Evolutionary conservation across 1,140 invertebrate species (phyloP).

Genomic region (Eriocheir sinensis): DNA sequence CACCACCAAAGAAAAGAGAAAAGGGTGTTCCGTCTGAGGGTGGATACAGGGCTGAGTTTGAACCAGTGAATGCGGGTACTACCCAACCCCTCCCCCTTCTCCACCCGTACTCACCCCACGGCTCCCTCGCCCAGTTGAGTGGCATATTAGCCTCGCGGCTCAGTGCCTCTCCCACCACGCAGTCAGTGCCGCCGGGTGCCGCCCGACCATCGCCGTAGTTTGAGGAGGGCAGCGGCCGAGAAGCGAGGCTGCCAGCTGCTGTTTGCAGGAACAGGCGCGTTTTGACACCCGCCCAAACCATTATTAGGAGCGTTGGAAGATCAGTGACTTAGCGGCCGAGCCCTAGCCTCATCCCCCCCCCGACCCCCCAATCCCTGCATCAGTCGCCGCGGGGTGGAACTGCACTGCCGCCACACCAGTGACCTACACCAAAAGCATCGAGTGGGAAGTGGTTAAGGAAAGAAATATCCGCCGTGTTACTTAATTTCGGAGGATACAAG

Average conservation of each 20-base stretch:
- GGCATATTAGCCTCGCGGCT: conserved; percentile 16
- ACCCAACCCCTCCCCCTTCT: background rate
- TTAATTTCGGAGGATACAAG: background rate
- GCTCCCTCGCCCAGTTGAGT: background rate
- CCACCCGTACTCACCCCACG: background rate
- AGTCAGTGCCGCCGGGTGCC: conserved; percentile 31
- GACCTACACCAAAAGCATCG: background rate
- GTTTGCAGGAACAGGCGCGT: background rate
- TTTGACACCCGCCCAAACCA: background rate
- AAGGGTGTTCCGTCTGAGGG: background rate
- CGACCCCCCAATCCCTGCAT: too few species aligned
- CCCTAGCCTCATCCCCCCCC: background rate
- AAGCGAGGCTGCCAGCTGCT: background rate
- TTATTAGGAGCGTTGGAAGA: background rate
- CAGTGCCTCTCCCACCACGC: conserved; percentile 36
- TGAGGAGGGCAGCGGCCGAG: background rate
- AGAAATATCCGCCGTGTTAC: too few species aligned
- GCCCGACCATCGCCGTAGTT: conserved; percentile 7
- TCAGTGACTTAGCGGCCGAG: background rate
- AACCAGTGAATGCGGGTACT: background rate
- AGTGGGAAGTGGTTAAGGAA: too few species aligned
- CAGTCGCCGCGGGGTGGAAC: background rate
- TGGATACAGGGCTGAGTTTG: background rate
- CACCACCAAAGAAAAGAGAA: background rate
- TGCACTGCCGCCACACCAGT: background rate